phyloP scores from a whole-genome alignment of 2,888 invertebrate genomes.

The Endotricha flammealis region DNA sequence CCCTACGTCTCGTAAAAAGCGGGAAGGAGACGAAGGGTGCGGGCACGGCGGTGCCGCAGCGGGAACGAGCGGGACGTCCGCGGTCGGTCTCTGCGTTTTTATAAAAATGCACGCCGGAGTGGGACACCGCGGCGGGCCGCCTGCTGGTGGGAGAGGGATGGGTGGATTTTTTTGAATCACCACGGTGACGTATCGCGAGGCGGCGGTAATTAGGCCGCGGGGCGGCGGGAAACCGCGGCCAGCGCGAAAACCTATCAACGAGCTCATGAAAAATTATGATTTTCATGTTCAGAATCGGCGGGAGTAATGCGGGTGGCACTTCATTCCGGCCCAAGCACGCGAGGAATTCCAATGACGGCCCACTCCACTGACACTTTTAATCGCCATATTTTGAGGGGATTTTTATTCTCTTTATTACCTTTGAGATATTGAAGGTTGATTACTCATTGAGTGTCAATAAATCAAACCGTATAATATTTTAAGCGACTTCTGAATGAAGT shows the following conservation, averaged over 20 bases:
- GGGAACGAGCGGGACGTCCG: constrained; percentile 74
- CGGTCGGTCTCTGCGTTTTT: constrained; percentile 76
- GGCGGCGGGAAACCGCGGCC: constrained; percentile 76
- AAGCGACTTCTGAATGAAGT: too few relatives aligned
- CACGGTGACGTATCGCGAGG: constrained; percentile 75
- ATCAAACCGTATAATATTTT: too few relatives aligned
- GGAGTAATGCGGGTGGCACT: constrained; percentile 50
- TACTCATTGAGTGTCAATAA: too few relatives aligned
- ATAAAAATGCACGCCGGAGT: constrained; percentile 71
- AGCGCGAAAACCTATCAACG: constrained; percentile 76
- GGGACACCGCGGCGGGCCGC: constrained; percentile 46
- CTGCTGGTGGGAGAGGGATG: constrained; percentile 59
- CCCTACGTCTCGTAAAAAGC: constrained; percentile 79
- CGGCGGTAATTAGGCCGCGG: constrained; percentile 76
- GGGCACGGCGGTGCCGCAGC: constrained; percentile 57
- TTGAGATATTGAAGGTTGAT: too few relatives aligned
- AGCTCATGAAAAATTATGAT: constrained; percentile 77
- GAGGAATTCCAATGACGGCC: constrained; percentile 44
- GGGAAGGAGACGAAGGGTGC: constrained; percentile 77
- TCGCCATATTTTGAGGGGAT: constrained; percentile 25
- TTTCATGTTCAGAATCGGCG: constrained; percentile 61
- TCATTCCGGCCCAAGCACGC: constrained; percentile 51
- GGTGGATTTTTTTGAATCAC: constrained; percentile 74
- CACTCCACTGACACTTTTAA: constrained; percentile 37
- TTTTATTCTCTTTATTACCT: constrained; percentile 17